A percentile compares a stretch with the other conserved stretches of the same genome.
Conservation (phyloP, 2,797 vertebrate species). For the Schizothorax lantsangensis region DNA sequence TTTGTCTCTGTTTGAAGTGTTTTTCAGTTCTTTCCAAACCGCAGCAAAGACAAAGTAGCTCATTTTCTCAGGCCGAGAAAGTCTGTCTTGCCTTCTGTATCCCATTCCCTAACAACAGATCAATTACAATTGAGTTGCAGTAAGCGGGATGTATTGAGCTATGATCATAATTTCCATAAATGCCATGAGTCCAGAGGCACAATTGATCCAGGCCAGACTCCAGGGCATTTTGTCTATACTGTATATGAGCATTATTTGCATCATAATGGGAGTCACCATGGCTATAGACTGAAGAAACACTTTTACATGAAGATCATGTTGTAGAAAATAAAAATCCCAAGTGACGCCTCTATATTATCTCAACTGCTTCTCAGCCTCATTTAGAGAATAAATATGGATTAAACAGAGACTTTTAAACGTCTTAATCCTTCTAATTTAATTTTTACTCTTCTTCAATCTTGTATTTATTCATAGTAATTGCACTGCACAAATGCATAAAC, state of each 20-base stretch:
- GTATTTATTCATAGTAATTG: constrained; percentile 2
- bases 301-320: constrained; percentile 19
- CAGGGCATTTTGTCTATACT: constrained; percentile 20
- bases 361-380: neutral
- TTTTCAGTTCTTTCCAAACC: constrained; percentile 24
- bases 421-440: neutral
- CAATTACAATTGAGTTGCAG: constrained; percentile 73
- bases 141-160: constrained; percentile 71
- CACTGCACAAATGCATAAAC: neutral
- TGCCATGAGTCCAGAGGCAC: constrained; percentile 62
- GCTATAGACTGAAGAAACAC: neutral
- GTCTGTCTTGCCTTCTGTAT: constrained; percentile 42
- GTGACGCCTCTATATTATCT: neutral
- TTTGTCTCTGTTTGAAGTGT: constrained; percentile 18
- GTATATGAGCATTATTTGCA: constrained; percentile 36
- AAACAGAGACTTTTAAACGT: neutral
- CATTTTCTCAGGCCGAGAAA: constrained; percentile 42
- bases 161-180: constrained; percentile 72
- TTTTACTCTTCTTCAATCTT: neutral
- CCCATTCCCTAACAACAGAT: constrained; percentile 61
- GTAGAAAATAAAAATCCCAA: constrained; percentile 21
- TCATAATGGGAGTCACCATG: constrained; percentile 20
- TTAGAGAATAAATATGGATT: neutral
- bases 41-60: constrained; percentile 36
- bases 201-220: constrained; percentile 72